Conservation (phyloP, 1,140 invertebrate species). For the Camponotus pennsylvanicus region DNA sequence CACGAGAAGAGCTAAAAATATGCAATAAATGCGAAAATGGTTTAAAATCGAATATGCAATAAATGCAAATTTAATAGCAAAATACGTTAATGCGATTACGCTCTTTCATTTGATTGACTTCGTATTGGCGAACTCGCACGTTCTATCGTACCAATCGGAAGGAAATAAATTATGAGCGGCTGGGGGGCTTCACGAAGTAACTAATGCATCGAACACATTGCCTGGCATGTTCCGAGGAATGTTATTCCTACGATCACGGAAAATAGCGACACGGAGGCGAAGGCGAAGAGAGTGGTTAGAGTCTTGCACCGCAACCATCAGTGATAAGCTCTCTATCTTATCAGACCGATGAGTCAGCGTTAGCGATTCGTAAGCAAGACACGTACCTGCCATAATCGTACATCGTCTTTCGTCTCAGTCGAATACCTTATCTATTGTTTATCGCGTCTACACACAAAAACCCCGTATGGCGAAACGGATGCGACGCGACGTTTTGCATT, state of each 20-base stretch:
- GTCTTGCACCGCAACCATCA: conserved; percentile 15
- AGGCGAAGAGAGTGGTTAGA: conserved; percentile 53
- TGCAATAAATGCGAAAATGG: too few relatives aligned
- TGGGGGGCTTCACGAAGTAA: conserved; percentile 2
- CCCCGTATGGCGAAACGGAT: conserved; percentile 34
- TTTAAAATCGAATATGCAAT: not conserved
- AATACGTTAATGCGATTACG: conserved; percentile 13
- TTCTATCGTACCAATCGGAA: conserved; percentile 19
- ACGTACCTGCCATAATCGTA: conserved; percentile 57
- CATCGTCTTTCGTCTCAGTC: conserved; percentile 51
- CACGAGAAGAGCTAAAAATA: too few relatives aligned
- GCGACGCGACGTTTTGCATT: conserved; percentile 45
- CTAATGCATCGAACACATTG: not conserved
- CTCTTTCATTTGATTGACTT: not conserved
- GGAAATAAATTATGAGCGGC: conserved; percentile 45
- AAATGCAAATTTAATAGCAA: not conserved
- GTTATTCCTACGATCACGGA: conserved; percentile 20
- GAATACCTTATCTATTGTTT: conserved; percentile 64
- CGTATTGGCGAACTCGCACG: not conserved
- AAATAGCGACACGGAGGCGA: conserved; percentile 37
- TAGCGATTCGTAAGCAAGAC: conserved; percentile 44
- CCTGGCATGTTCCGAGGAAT: not conserved
- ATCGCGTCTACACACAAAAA: conserved; percentile 53
- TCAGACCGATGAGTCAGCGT: conserved; percentile 55
- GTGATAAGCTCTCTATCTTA: conserved; percentile 71